Percentiles rank a stretch among this genome's conserved stretches.
phyloP scores from a whole-genome alignment of 2,797 vertebrate genomes.

The Ataeniobius toweri region DNA sequence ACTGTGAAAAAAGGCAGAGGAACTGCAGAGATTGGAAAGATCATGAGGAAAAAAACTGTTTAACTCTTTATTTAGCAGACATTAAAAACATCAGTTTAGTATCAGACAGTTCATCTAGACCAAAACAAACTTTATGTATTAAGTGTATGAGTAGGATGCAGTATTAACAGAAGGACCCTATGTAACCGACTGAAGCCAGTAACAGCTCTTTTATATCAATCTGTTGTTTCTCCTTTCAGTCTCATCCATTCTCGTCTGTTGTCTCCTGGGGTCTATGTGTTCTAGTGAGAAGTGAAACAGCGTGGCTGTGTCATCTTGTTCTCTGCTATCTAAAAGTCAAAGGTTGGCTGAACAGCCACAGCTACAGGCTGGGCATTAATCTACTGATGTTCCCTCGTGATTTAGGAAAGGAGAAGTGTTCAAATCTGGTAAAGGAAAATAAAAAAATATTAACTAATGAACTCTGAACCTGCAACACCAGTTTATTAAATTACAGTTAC shows the following conservation, averaged over 20 bases:
- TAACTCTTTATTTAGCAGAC: too few species aligned
- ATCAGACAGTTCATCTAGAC: neutral
- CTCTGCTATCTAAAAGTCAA: neutral
- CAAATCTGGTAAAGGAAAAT: neutral
- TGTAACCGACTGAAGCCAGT: neutral
- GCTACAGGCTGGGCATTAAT: neutral
- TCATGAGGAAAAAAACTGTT: slow-evolving; percentile 34
- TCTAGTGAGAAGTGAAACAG: neutral
- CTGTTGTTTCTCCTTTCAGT: too few species aligned
- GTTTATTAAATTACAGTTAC: neutral
- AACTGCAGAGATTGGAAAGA: slow-evolving; percentile 40
- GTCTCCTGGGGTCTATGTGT: neutral
- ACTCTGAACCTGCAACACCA: neutral
- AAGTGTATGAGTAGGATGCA: slow-evolving; percentile 14
- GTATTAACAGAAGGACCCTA: neutral
- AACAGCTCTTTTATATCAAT: too few species aligned
- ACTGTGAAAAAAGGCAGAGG: slow-evolving; percentile 37
- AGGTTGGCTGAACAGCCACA: neutral
- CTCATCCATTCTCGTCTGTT: neutral
- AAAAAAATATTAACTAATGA: neutral
- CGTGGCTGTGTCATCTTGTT: neutral
- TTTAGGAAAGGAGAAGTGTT: neutral
- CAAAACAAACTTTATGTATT: neutral
- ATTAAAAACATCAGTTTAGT: slow-evolving; percentile 3
- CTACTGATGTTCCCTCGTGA: neutral